Conservation (phyloP, 2,888 invertebrate genomes). For the Melitaea athalia region DNA sequence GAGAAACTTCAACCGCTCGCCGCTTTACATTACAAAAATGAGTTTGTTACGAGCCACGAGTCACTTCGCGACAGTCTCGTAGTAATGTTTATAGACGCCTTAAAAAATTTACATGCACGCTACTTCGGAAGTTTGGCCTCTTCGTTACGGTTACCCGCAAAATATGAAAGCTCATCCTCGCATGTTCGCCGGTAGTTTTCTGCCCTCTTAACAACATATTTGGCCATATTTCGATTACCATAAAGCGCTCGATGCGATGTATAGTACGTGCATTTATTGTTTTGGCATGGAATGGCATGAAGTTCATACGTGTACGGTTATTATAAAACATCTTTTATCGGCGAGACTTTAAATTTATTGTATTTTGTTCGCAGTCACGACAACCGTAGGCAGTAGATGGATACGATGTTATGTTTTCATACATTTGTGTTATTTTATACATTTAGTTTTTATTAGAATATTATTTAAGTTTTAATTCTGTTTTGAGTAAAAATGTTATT, state of each 20-base stretch:
- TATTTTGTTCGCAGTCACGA: conserved; percentile 37
- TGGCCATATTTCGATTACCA: conserved; percentile 82
- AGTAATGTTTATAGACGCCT: conserved; percentile 70
- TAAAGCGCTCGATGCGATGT: conserved; percentile 80
- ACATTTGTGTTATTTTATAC: neutral
- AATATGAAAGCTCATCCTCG: conserved; percentile 80
- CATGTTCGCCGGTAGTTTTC: conserved; percentile 79
- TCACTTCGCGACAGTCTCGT: conserved; percentile 61
- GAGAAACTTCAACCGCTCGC: conserved; percentile 58
- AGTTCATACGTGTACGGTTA: conserved; percentile 37
- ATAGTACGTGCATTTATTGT: conserved; percentile 72
- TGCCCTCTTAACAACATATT: conserved; percentile 81
- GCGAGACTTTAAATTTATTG: conserved; percentile 35
- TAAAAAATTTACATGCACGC: conserved; percentile 72
- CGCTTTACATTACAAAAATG: conserved; percentile 61
- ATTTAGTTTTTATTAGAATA: neutral
- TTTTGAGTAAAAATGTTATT: too few relatives aligned
- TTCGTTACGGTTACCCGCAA: conserved; percentile 71
- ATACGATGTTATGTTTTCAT: conserved; percentile 14
- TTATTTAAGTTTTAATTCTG: neutral
- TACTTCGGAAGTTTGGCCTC: conserved; percentile 66
- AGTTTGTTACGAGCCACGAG: conserved; percentile 63
- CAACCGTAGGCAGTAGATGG: conserved; percentile 29
- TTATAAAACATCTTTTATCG: conserved; percentile 35
- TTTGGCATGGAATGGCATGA: conserved; percentile 47